These are phyloP conservation scores for Prunella himalayana DNA, from an alignment of 2,113 vertebrate species.

Conservation along the genomic window DNA sequence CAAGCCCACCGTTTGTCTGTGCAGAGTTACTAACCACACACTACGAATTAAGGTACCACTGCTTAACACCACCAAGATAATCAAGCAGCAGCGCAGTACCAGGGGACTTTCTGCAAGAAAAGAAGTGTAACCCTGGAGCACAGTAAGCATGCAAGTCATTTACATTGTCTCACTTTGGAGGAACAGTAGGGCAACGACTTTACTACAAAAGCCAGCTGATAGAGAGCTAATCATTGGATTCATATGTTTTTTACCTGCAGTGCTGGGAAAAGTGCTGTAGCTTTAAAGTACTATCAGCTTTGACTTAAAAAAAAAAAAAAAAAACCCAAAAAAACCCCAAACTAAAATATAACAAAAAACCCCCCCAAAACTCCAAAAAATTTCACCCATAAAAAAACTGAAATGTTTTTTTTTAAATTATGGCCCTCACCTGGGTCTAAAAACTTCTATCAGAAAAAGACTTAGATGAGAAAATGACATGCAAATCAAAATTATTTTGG, in stretches of 20 bases:
- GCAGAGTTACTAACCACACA: not conserved
- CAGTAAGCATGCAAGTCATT: not conserved
- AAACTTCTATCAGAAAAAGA: not conserved
- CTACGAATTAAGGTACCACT: not conserved
- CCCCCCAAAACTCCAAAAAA: not conserved
- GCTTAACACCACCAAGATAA: not conserved
- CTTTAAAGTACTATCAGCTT: not conserved
- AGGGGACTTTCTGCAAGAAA: not conserved
- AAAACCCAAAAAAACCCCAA: no score
- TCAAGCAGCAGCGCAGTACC: not conserved
- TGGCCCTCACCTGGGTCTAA: not conserved
- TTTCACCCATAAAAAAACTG: fast-evolving
- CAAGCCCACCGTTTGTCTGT: not conserved
- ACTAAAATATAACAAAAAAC: not conserved
- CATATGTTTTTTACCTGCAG: not conserved
- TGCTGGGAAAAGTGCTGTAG: not conserved
- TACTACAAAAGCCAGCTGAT: not conserved
- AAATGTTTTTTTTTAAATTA: no score
- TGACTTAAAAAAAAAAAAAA: not conserved
- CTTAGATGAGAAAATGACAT: not conserved
- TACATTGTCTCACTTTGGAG: not conserved
- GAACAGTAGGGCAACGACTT: not conserved
- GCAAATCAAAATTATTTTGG: not conserved
- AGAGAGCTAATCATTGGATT: not conserved
- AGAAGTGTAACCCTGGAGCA: not conserved